Evolutionary conservation across 92 coral and sea anemone genomes (phyloP).

Genomic region (Virgularia gustaviana): DNA sequence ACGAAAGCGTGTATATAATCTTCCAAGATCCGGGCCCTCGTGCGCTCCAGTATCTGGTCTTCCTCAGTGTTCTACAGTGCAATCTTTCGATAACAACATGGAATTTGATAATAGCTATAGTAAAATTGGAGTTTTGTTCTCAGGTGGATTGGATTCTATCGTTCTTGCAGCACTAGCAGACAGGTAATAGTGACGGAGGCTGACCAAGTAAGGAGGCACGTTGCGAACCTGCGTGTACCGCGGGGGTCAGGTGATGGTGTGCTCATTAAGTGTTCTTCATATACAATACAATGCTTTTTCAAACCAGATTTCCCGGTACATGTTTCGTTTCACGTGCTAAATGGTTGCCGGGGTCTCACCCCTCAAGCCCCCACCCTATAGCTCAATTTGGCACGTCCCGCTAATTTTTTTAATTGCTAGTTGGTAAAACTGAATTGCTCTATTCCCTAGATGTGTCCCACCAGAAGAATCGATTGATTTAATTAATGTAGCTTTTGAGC

Average conservation of each 20-base stretch:
- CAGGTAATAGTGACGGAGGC: conserved; percentile 54
- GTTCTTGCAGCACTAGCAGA: conserved; percentile 85
- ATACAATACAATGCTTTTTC: not conserved
- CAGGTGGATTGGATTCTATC: conserved; percentile 97
- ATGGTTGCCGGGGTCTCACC: not conserved
- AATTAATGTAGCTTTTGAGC: conserved; percentile 93
- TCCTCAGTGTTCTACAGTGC: too few species aligned
- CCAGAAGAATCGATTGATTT: conserved; percentile 78
- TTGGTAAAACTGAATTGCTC: not conserved
- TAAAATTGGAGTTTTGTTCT: conserved; percentile 79
- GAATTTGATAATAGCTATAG: too few species aligned
- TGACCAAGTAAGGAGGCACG: not conserved
- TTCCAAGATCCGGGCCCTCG: too few species aligned
- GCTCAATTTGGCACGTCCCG: not conserved
- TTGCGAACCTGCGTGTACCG: not conserved
- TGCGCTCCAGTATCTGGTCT: too few species aligned
- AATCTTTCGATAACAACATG: too few species aligned
- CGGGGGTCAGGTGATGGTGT: not conserved
- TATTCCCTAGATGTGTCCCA: conserved; percentile 65
- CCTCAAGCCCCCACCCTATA: not conserved
- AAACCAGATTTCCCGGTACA: not conserved
- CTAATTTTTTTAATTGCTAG: not conserved
- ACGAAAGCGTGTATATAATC: conserved; percentile 69
- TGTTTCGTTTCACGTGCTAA: not conserved
- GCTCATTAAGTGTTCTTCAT: not conserved